Percentiles rank a stretch among this genome's conserved stretches.
phyloP scores from a whole-genome alignment of 2,113 vertebrate genomes.

The Phaethornis superciliosus region DNA sequence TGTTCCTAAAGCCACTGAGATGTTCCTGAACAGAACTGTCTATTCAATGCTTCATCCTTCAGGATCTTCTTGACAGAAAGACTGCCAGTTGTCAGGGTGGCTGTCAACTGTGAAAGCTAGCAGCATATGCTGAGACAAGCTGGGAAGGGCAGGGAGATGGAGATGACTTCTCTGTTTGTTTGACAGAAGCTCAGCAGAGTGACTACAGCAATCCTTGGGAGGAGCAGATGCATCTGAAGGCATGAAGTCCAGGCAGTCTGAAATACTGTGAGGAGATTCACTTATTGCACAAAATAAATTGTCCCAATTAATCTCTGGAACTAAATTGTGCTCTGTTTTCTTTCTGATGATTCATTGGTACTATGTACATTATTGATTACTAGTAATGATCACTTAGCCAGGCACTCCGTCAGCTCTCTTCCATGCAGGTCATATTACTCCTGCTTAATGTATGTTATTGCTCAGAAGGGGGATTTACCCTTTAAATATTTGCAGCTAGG shows the following conservation, averaged over 20 bases:
- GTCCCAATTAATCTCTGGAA: not conserved
- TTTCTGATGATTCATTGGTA: not conserved
- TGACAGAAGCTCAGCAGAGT: slow-evolving; percentile 50
- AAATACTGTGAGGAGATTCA: not conserved
- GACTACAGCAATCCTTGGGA: slow-evolving; percentile 44
- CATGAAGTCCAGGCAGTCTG: slow-evolving; percentile 7
- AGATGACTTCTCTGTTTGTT: slow-evolving; percentile 63
- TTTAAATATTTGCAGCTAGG: not conserved
- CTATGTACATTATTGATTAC: not conserved
- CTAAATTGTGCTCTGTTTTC: not conserved
- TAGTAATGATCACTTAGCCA: not conserved
- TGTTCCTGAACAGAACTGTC: slow-evolving; percentile 54
- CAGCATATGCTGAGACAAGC: slow-evolving; percentile 63
- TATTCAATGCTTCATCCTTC: slow-evolving; percentile 24
- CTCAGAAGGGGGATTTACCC: not conserved
- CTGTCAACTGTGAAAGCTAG: slow-evolving; percentile 67
- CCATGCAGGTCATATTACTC: not conserved
- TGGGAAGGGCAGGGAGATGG: slow-evolving; percentile 64
- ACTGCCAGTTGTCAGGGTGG: slow-evolving; percentile 61
- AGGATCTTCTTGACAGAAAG: slow-evolving; percentile 59
- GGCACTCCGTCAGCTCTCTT: not conserved
- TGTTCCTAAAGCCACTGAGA: slow-evolving; percentile 19
- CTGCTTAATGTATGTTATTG: not conserved
- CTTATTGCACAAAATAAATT: not conserved
- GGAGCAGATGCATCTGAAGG: slow-evolving; percentile 14